A percentile compares a stretch with the other conserved stretches of the same genome.
Conservation (phyloP, 2,113 vertebrate genomes). For the Sphyrna mokarran region DNA sequence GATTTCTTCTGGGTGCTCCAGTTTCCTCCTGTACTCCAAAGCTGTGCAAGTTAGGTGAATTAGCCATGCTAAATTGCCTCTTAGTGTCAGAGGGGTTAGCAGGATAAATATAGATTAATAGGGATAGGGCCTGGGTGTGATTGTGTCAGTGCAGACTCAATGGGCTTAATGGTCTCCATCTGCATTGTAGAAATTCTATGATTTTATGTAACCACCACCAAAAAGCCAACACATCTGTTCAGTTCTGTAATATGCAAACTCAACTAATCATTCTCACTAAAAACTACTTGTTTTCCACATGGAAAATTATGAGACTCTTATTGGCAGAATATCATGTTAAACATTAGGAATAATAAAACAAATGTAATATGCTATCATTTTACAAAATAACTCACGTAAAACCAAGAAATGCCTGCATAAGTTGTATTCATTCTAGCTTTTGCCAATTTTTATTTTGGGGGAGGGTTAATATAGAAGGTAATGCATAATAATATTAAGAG, state of each 20-base stretch:
- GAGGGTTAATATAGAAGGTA: conserved; percentile 45
- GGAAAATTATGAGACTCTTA: neutral
- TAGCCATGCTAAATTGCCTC: too few species aligned
- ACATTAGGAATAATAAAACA: neutral
- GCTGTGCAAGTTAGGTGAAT: too few species aligned
- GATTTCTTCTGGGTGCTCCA: too few species aligned
- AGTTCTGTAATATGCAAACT: neutral
- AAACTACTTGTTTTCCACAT: neutral
- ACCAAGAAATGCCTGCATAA: neutral
- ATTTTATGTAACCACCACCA: neutral
- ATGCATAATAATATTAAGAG: conserved; percentile 63
- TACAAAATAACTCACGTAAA: neutral
- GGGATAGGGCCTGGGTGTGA: too few species aligned
- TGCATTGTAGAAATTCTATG: too few species aligned
- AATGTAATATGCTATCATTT: neutral
- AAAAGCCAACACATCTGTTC: neutral
- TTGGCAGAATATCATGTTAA: neutral
- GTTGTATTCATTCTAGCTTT: neutral
- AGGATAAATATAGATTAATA: too few species aligned
- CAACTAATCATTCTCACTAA: neutral
- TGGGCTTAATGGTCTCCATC: too few species aligned
- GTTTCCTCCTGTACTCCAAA: too few species aligned
- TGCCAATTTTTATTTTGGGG: conserved; percentile 11
- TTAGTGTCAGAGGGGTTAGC: too few species aligned
- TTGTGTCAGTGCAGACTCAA: too few species aligned